Conservation (phyloP, 1,140 invertebrate genomes). For the Drosophila gunungcola region DNA sequence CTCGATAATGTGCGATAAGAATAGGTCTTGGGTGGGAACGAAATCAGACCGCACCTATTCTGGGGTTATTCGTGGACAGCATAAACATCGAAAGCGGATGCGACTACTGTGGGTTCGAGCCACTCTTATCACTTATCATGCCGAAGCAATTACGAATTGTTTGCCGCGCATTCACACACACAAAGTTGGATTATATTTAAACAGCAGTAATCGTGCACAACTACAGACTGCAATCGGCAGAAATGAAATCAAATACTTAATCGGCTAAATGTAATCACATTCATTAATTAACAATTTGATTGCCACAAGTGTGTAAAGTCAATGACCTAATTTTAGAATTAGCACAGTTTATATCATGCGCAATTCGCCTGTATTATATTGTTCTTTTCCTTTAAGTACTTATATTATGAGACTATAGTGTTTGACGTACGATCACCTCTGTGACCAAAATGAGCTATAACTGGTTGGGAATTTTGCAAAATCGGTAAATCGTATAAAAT, state of each 20-base stretch:
- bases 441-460: not conserved
- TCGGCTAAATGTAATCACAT: constrained; percentile 8
- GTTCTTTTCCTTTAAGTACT: not conserved
- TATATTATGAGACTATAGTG: not conserved
- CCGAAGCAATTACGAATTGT: constrained; percentile 8
- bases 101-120: not conserved
- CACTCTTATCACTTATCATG: constrained; percentile 8
- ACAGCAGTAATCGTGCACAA: constrained; percentile 1
- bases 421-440: not conserved
- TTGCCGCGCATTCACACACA: not conserved
- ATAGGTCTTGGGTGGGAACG: not conserved
- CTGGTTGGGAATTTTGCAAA: not conserved
- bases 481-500: no score
- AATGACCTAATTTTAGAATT: constrained; percentile 7
- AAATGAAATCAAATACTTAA: constrained; percentile 15
- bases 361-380: not conserved
- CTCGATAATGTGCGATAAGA: constrained; percentile 16
- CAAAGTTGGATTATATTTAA: constrained; percentile 1
- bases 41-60: constrained; percentile 1
- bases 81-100: constrained; percentile 15
- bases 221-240: not conserved
- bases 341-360: constrained; percentile 3
- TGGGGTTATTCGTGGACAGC: not conserved
- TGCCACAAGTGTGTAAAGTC: constrained; percentile 7
- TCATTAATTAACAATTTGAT: constrained; percentile 26